phyloP scores from a whole-genome alignment of 2,888 invertebrate species.

The Drosophila atripex region DNA sequence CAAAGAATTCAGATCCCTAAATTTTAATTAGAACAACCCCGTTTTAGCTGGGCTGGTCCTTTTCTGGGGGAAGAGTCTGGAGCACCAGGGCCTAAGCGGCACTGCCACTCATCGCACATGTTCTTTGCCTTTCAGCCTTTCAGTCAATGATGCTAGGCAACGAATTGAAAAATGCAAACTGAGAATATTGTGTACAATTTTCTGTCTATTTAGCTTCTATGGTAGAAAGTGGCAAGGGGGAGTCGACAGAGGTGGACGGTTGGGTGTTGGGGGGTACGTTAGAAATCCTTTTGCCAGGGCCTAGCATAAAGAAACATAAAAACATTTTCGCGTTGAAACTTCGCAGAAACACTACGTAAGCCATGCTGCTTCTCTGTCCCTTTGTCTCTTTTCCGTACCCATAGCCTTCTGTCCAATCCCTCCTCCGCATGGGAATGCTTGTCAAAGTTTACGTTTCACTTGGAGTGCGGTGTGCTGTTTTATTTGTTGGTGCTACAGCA shows the following conservation, averaged over 20 bases:
- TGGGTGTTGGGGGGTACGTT: slow-evolving; percentile 5
- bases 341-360: slow-evolving; percentile 49
- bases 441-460: slow-evolving; percentile 79
- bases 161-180: slow-evolving; percentile 77
- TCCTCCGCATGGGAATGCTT: slow-evolving; percentile 48
- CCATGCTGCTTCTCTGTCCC: slow-evolving; percentile 14
- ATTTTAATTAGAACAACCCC: slow-evolving; percentile 1
- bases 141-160: slow-evolving; percentile 77
- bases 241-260: slow-evolving; percentile 44
- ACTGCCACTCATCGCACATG: slow-evolving; percentile 28
- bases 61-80: neutral
- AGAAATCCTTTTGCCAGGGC: slow-evolving; percentile 65
- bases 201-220: slow-evolving; percentile 78
- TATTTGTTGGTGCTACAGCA: slow-evolving; percentile 49
- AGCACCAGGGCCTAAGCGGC: neutral
- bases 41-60: neutral
- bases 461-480: slow-evolving; percentile 67
- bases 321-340: slow-evolving; percentile 74
- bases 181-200: slow-evolving; percentile 82
- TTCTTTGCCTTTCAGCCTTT: slow-evolving; percentile 53
- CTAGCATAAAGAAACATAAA: slow-evolving; percentile 77
- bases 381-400: neutral
- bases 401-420: slow-evolving; percentile 1
- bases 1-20: neutral
- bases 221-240: slow-evolving; percentile 27